These are phyloP conservation scores for Psephotus haematonotus DNA, from an alignment of 2,113 vertebrate genomes.

Conservation along the genomic window DNA sequence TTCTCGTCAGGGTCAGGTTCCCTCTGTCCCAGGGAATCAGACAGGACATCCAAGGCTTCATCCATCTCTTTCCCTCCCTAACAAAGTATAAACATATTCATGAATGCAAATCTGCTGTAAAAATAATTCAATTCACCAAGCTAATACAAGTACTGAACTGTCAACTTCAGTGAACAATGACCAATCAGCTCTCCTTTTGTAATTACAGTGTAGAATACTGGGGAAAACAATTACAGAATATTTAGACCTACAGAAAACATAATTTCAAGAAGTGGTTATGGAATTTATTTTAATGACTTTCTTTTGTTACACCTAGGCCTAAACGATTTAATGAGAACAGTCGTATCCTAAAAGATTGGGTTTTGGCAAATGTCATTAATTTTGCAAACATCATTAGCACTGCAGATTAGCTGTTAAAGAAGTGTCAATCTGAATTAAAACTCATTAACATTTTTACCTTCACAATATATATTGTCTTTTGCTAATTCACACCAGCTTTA, in stretches of 20 bases:
- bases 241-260: neutral
- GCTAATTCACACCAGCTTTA: neutral
- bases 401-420: neutral
- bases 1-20: slow-evolving; percentile 75
- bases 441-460: neutral
- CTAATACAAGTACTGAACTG: neutral
- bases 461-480: neutral
- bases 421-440: neutral
- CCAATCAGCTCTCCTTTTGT: neutral
- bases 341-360: neutral
- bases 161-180: neutral
- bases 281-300: neutral
- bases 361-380: neutral
- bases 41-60: slow-evolving; percentile 74
- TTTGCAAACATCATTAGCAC: neutral
- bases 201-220: neutral
- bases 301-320: neutral
- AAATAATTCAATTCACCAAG: neutral
- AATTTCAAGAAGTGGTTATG: neutral
- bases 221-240: neutral
- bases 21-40: slow-evolving; percentile 73
- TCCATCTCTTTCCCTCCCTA: slow-evolving; percentile 66
- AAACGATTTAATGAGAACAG: neutral
- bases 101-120: neutral
- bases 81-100: neutral